Base-by-base conservation (phyloP, 2,113 vertebrate genomes). In the Ptilonorhynchus violaceus region DNA sequence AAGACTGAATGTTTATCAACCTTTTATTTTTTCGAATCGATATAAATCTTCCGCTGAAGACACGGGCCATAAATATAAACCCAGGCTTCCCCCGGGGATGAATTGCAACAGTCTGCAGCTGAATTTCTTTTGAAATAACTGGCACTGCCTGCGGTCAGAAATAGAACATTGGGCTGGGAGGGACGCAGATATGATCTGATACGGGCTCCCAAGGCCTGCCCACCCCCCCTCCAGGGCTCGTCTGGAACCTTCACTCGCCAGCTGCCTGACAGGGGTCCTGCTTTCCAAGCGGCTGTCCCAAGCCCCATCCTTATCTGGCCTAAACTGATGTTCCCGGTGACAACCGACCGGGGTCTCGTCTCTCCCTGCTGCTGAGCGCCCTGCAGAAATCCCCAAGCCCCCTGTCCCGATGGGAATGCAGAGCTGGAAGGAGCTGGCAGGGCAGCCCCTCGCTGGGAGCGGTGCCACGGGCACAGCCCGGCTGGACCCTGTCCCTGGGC, bases 61-160 rank as follows among this genome's bases (percentile, higher is more conserved):
- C 72, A 70, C 55, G 67, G 60, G 23, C 59, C 46, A 62, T 94
- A 95, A 96, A 96, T 94, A 94, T 55, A 85, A 92, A 92, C 20
- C 46, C 24, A 77, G 75, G 14, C 50, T 91, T 93, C 80, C 91
- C 79, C 85, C 69, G 25, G 83, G 95, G 91, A 94, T 47, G 73
- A 88, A 46, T 41, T 85, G 37, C 82, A 94, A 58, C 27, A 92
- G 68, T 76, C 49, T 83, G 35, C 83, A 92, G 75, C 55, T 67
- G 83, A 92, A 39, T 74, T 69, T 92, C 53, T 95, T 92, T 74
- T 80, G 75, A 92, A 94, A 93, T 73, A 96, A 79, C 67, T 93
- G 92, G 82, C 85, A 90, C 31, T 74, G 79, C 55, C 49, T 93
- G 70, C 39, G 82, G 85, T 89, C 85, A 95, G 69, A 95, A 96